A percentile compares a stretch with the other conserved stretches of the same genome.
Evolutionary conservation across 2,888 invertebrate genomes (phyloP).

Genomic region (Dendrolimus houi): DNA sequence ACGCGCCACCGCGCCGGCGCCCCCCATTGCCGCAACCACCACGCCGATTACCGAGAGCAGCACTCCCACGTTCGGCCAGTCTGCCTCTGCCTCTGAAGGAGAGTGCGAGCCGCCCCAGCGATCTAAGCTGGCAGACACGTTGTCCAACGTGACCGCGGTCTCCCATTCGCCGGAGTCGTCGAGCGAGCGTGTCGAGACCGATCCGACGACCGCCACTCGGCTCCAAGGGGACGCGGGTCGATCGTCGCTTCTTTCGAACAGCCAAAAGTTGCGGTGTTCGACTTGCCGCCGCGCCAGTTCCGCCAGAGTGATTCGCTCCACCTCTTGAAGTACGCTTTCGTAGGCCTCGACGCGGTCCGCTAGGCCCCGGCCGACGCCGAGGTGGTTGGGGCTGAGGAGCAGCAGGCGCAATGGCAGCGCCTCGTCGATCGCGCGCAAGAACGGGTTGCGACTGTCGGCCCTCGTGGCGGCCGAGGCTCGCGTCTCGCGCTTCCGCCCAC

Average conservation of each 20-base stretch:
- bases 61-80: conserved; percentile 13
- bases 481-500: background rate
- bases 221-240: conserved; percentile 18
- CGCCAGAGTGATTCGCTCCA: conserved; percentile 9
- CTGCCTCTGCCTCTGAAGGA: conserved; percentile 8
- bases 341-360: conserved; percentile 9
- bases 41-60: conserved; percentile 5
- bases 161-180: conserved; percentile 23
- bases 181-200: conserved; percentile 20
- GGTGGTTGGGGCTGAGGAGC: background rate
- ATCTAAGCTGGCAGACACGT: conserved; percentile 18
- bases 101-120: conserved; percentile 11
- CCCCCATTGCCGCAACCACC: conserved; percentile 8
- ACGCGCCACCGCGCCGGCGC: conserved; percentile 18
- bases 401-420: conserved; percentile 1
- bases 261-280: conserved; percentile 18
- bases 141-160: conserved; percentile 19
- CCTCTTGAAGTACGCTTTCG: conserved; percentile 8
- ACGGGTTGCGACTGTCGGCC: background rate
- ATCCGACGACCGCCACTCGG: conserved; percentile 21
- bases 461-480: background rate
- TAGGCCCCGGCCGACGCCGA: background rate
- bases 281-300: conserved; percentile 13
- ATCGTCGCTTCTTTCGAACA: conserved; percentile 22
- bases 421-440: background rate